Percentiles rank a stretch among this genome's conserved stretches.
These are phyloP conservation scores for Podarcis lilfordi DNA, from an alignment of 2,797 vertebrate genomes.

Conservation along the genomic window DNA sequence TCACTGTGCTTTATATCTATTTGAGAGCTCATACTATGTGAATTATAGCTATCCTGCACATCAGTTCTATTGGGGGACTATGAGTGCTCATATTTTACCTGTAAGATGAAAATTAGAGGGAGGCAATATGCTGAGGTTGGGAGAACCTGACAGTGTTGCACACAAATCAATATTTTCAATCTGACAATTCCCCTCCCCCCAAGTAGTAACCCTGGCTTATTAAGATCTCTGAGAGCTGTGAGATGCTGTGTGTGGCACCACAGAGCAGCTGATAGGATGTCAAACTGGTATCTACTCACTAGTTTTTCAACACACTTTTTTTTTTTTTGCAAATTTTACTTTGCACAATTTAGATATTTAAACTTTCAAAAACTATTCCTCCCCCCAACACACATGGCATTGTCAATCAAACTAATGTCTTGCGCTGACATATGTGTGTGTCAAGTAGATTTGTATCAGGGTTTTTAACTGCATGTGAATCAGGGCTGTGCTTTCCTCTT, in stretches of 20 bases:
- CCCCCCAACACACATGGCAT: background rate
- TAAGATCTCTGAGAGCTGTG: background rate
- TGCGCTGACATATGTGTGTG: constrained; percentile 39
- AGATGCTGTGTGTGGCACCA: background rate
- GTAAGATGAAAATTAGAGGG: background rate
- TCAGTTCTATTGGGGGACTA: background rate
- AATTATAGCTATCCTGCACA: background rate
- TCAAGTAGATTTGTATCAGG: background rate
- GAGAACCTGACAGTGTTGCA: background rate
- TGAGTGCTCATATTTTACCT: background rate
- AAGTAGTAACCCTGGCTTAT: background rate
- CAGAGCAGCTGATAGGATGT: background rate
- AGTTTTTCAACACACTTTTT: constrained; percentile 21
- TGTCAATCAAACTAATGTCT: constrained; percentile 60
- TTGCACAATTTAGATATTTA: constrained; percentile 77
- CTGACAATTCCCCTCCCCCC: background rate
- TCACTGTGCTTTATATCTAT: background rate
- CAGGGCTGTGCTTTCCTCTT: background rate
- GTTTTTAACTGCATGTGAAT: background rate
- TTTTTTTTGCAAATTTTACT: constrained; percentile 56
- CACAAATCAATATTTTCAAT: background rate
- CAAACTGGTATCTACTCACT: constrained; percentile 15
- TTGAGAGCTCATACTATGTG: background rate
- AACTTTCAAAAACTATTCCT: constrained; percentile 69
- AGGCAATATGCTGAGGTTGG: background rate